phyloP scores from a whole-genome alignment of 2,113 vertebrate species.

The Lasiurus cinereus region DNA sequence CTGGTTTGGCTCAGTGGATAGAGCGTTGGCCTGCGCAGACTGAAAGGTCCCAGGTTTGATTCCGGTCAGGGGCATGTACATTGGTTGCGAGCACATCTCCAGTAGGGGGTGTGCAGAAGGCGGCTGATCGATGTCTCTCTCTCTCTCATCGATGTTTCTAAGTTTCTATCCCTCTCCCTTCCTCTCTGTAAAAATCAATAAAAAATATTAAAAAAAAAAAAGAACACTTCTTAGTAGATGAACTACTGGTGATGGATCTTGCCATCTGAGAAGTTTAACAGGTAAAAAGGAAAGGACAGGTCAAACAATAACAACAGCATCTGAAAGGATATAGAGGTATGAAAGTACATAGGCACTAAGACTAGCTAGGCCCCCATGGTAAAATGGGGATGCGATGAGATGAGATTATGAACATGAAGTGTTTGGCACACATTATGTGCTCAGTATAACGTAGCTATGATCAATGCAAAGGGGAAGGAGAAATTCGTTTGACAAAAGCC shows the following conservation, averaged over 20 bases:
- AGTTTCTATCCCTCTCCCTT: no score
- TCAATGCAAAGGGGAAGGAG: not conserved
- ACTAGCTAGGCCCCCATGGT: not conserved
- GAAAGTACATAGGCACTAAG: no score
- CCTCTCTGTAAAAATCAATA: no score
- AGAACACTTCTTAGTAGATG: not conserved
- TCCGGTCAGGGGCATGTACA: no score
- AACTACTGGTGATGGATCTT: not conserved
- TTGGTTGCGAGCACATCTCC: no score
- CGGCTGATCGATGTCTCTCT: no score
- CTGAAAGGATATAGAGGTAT: not conserved
- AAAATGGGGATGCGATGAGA: not conserved
- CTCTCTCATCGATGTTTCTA: no score
- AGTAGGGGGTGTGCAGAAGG: no score
- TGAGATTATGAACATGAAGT: not conserved
- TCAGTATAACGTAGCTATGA: not conserved
- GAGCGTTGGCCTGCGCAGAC: no score
- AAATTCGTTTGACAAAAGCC: not conserved
- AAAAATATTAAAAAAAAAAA: no score
- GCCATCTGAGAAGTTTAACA: not conserved
- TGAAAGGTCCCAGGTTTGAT: no score
- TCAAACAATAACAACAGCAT: not conserved
- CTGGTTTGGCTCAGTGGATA: no score
- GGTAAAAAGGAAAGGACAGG: not conserved
- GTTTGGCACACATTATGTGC: not conserved